phyloP scores from a whole-genome alignment of 2,113 vertebrate species.

The rat (Rattus norvegicus) region GRCr8 NC_086032.1:55378501-55379000 shows the following conservation, averaged over 20 bases:
- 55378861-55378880: constrained; percentile 75
- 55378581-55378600: neutral
- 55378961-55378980: constrained; percentile 79
- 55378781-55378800: constrained; percentile 80
- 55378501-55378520: neutral
- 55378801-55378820: constrained; percentile 77
- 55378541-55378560: neutral
- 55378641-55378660: constrained; percentile 58
- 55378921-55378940: constrained; percentile 80
- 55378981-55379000: constrained; percentile 85
- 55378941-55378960: constrained; percentile 74
- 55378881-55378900: constrained; percentile 81
- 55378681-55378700: constrained; percentile 60
- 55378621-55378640: constrained; percentile 62
- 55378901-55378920: constrained; percentile 65
- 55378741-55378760: constrained; percentile 69
- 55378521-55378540: neutral
- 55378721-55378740: constrained; percentile 65
- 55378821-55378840: constrained; percentile 79
- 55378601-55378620: constrained; percentile 37
- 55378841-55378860: constrained; percentile 72
- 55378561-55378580: neutral
- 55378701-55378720: constrained; percentile 74
- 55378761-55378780: constrained; percentile 73
- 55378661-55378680: constrained; percentile 69